phyloP scores from a whole-genome alignment of 2,113 vertebrate species.

The Cynopterus brachyotis region DNA sequence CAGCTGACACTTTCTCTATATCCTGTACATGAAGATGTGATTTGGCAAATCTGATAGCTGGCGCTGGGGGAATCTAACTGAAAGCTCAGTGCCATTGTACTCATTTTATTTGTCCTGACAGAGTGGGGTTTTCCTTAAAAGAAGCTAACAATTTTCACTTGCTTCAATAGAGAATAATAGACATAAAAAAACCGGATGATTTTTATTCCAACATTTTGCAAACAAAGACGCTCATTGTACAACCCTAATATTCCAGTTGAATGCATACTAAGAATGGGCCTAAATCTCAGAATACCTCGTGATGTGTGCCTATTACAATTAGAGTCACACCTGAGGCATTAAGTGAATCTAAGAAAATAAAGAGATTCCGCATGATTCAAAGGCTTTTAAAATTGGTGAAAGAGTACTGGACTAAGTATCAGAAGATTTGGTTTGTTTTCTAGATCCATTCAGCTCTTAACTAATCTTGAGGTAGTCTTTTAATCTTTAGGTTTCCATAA shows the following conservation, averaged over 20 bases:
- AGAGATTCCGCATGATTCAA: neutral
- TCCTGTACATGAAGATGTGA: neutral
- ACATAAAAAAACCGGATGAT: neutral
- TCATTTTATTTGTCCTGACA: neutral
- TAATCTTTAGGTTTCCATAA: neutral
- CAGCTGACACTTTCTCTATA: neutral
- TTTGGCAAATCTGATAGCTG: neutral
- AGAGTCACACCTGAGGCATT: neutral
- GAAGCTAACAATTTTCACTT: neutral
- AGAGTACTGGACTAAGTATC: neutral
- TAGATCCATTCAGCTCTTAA: neutral
- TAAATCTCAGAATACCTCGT: neutral
- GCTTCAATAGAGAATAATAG: neutral
- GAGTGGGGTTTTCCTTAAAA: neutral
- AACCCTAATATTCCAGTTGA: neutral
- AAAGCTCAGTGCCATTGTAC: neutral
- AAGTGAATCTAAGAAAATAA: neutral
- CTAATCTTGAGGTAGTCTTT: neutral
- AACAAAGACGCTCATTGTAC: neutral
- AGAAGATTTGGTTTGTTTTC: neutral
- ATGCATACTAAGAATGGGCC: neutral
- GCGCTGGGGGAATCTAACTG: neutral
- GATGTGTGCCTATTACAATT: neutral
- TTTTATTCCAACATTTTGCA: neutral
- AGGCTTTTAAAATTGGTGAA: neutral